Evolutionary conservation across 2,888 invertebrate genomes (phyloP).

Genomic region (Rotaria sp.): DNA sequence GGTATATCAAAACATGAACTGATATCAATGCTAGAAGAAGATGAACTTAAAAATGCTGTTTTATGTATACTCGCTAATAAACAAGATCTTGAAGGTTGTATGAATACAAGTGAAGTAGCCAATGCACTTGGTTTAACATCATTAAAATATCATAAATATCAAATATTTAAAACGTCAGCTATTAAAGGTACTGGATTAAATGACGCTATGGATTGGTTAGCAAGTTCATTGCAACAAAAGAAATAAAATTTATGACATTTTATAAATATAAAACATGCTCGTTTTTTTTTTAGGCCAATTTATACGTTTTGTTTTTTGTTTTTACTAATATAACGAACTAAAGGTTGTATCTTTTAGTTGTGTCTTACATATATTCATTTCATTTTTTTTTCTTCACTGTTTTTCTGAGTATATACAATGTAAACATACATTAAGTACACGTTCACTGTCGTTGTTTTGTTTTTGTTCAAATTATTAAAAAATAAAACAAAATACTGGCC

Average conservation of each 20-base stretch:
- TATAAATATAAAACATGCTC: not conserved
- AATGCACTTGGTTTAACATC: slow-evolving; percentile 87
- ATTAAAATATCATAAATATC: slow-evolving; percentile 90
- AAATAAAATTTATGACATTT: not conserved
- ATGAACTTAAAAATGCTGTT: slow-evolving; percentile 88
- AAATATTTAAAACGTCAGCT: slow-evolving; percentile 97
- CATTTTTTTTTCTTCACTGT: not conserved
- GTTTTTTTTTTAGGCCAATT: slow-evolving; percentile 5
- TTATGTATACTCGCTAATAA: slow-evolving; percentile 95
- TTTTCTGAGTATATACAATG: not conserved
- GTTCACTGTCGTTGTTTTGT: not conserved
- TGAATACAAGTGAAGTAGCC: slow-evolving; percentile 89
- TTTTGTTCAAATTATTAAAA: not conserved
- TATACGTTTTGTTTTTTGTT: not conserved
- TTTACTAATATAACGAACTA: not conserved
- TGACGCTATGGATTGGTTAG: slow-evolving; percentile 94
- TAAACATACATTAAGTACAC: not conserved
- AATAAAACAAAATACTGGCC: not conserved
- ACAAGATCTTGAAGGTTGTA: slow-evolving; percentile 95
- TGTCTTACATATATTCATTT: not conserved
- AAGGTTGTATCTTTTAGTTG: not conserved
- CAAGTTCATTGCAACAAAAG: slow-evolving; percentile 24
- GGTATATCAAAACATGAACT: slow-evolving; percentile 97
- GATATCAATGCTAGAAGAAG: slow-evolving; percentile 92
- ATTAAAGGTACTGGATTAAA: slow-evolving; percentile 94